These are phyloP conservation scores for Cephus sareptanus DNA, from an alignment of 2,888 invertebrate genomes.

Conservation along the genomic window DNA sequence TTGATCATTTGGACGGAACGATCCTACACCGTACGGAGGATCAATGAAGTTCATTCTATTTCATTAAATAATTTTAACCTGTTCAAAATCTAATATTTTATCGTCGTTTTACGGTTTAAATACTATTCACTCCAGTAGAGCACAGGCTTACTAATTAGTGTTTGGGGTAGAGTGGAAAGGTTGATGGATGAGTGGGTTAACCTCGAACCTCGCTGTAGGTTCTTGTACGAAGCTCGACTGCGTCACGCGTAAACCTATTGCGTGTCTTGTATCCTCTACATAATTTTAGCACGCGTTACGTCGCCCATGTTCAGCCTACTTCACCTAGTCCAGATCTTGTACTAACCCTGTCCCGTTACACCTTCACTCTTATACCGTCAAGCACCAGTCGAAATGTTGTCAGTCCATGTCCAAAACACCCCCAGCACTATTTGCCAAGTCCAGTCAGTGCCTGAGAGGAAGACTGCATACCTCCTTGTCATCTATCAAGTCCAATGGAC, in stretches of 20 bases:
- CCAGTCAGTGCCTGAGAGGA: not conserved
- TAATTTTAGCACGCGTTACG: not conserved
- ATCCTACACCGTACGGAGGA: not conserved
- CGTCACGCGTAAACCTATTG: not conserved
- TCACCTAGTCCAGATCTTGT: not conserved
- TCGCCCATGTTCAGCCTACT: not conserved
- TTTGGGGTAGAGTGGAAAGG: not conserved
- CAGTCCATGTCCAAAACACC: not conserved
- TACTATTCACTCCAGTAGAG: not conserved
- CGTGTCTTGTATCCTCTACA: not conserved
- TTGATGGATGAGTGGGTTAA: constrained; percentile 2
- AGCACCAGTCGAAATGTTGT: not conserved
- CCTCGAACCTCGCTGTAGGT: not conserved
- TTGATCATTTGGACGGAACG: not conserved
- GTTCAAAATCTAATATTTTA: not conserved
- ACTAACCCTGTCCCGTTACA: not conserved
- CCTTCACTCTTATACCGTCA: not conserved
- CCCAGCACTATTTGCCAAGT: not conserved
- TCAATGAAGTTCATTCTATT: not conserved
- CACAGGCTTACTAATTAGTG: not conserved
- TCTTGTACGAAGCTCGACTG: not conserved
- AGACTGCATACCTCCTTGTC: not conserved
- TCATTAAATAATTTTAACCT: not conserved
- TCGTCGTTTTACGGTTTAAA: not conserved
- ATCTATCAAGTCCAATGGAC: constrained; percentile 2